Percentiles rank a stretch among this genome's conserved stretches.
Conservation (phyloP, 2,113 vertebrate species). For the Salvelinus sp. region DNA sequence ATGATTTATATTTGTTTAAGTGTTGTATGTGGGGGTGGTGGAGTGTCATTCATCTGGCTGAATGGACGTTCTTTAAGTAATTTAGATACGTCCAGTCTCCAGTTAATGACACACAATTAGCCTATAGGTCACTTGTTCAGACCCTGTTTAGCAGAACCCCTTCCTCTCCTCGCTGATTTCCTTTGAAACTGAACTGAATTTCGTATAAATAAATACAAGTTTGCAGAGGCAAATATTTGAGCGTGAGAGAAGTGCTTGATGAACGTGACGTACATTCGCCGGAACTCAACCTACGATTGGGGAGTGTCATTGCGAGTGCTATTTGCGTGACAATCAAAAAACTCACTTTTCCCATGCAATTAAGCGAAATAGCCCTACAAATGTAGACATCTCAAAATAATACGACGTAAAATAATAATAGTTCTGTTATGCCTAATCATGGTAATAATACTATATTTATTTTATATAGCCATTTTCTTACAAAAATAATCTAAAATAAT, state of each 20-base stretch:
- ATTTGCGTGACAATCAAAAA: neutral
- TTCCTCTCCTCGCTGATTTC: conserved; percentile 86
- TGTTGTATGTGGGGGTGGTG: conserved; percentile 59
- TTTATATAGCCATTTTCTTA: too few relatives aligned
- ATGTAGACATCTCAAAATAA: neutral
- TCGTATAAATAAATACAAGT: conserved; percentile 86
- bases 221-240: conserved; percentile 71
- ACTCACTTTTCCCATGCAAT: neutral
- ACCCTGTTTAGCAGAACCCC: conserved; percentile 85
- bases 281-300: conserved; percentile 5
- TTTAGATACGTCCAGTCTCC: conserved; percentile 88
- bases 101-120: conserved; percentile 96
- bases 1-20: conserved; percentile 58
- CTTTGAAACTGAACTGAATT: conserved; percentile 90
- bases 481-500: too few relatives aligned
- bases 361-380: neutral
- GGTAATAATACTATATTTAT: neutral
- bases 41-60: conserved; percentile 75
- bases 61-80: conserved; percentile 82
- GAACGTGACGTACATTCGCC: conserved; percentile 12
- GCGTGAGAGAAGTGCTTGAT: conserved; percentile 30
- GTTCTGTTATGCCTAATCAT: neutral
- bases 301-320: neutral
- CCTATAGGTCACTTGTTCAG: conserved; percentile 88
- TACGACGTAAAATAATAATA: neutral